Conservation (phyloP, 2,888 invertebrate species). For the Acanthosepion lycidas region DNA sequence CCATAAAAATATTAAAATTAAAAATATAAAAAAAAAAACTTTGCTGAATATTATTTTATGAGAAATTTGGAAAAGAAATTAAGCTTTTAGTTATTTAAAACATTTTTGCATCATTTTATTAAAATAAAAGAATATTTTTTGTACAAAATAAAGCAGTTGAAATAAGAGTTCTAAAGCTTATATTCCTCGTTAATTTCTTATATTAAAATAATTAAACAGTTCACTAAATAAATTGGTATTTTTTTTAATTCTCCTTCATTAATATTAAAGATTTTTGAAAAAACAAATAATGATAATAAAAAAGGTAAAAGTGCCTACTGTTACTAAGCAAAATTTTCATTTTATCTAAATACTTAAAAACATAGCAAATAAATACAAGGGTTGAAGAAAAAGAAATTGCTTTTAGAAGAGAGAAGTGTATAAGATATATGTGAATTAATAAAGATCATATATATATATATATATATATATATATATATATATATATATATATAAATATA, state of each 20-base stretch:
- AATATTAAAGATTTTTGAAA: background rate
- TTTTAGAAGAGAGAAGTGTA: background rate
- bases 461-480: no score
- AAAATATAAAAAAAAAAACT: no score
- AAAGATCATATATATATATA: no score
- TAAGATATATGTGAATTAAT: background rate
- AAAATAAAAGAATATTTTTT: background rate
- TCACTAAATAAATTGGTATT: background rate
- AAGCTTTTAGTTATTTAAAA: no score
- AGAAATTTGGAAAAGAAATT: no score
- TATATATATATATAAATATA: no score
- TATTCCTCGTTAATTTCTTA: background rate
- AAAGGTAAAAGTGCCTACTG: background rate
- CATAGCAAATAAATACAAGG: background rate
- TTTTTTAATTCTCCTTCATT: background rate
- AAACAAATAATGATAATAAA: background rate
- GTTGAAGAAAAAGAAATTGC: background rate
- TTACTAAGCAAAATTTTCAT: background rate
- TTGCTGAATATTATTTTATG: no score
- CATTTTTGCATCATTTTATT: no score
- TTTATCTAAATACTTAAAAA: background rate
- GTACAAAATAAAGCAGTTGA: background rate
- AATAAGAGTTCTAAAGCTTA: background rate
- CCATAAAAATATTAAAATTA: no score
- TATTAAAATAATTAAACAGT: background rate